These are phyloP conservation scores for Cariama cristata DNA, from an alignment of 2,113 vertebrate species.

Conservation along the genomic window DNA sequence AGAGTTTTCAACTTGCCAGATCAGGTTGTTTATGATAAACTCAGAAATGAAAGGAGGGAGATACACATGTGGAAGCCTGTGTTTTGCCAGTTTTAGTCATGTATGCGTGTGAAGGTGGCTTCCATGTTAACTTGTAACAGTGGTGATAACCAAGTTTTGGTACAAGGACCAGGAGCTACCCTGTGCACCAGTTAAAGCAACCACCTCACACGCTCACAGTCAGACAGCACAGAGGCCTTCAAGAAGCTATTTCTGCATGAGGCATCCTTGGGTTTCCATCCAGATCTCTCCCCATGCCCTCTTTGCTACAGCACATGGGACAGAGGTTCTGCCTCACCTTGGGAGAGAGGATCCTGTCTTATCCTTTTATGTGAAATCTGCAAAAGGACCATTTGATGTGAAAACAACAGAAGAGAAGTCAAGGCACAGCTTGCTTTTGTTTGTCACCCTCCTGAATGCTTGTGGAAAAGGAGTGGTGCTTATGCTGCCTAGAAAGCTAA, in stretches of 20 bases:
- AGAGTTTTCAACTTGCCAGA: background rate
- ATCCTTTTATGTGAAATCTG: background rate
- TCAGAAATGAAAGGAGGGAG: background rate
- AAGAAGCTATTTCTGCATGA: background rate
- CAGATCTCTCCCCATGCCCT: background rate
- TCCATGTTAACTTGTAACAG: background rate
- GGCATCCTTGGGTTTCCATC: background rate
- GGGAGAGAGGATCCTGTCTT: background rate
- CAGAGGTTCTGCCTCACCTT: background rate
- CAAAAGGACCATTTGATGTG: background rate
- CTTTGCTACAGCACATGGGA: background rate
- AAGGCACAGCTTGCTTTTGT: background rate
- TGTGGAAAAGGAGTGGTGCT: background rate
- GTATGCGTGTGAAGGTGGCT: background rate
- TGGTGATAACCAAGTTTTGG: background rate
- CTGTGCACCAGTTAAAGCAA: background rate
- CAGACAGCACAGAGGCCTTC: background rate
- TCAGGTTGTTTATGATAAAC: background rate
- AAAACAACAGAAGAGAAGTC: background rate
- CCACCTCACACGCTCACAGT: fast-evolving
- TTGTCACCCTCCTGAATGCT: background rate
- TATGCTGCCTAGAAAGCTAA: background rate
- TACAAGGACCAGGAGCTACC: fast-evolving
- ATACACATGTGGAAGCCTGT: background rate
- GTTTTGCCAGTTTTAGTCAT: background rate